Evolutionary conservation across 2,888 invertebrate species (phyloP).

Genomic region (Neoitamus cyanurus): DNA sequence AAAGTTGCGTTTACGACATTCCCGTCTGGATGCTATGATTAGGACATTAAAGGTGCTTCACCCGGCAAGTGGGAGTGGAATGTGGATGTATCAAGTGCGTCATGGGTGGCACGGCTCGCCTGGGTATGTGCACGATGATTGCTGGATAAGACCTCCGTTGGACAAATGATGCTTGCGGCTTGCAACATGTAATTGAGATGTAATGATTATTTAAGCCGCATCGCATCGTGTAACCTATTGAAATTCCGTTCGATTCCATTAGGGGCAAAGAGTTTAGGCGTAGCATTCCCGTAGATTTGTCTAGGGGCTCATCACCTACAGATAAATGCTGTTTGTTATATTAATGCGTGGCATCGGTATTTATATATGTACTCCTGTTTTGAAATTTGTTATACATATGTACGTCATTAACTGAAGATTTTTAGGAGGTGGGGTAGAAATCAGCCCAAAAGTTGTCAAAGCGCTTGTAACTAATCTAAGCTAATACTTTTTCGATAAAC

Average conservation of each 20-base stretch:
- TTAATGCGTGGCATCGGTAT: not conserved
- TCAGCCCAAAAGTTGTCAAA: no score
- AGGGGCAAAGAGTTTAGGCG: not conserved
- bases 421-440: no score
- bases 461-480: no score
- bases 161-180: constrained; percentile 28
- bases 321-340: not conserved
- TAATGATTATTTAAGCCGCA: constrained; percentile 27
- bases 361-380: no score
- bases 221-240: not conserved
- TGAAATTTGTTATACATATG: no score
- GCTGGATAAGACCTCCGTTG: constrained; percentile 29
- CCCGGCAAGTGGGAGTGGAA: constrained; percentile 15
- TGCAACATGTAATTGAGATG: constrained; percentile 35
- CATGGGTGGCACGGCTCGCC: not conserved
- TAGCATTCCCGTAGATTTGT: not conserved
- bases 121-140: constrained; percentile 1
- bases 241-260: not conserved
- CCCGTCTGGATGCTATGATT: constrained; percentile 48
- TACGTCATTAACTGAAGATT: no score
- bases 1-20: constrained; percentile 49
- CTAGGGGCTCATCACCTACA: not conserved
- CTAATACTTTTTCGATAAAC: no score
- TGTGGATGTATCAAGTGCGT: constrained; percentile 30
- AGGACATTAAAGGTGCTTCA: constrained; percentile 51